Evolutionary conservation across 2,797 vertebrate species (phyloP).

Genomic region (Coregonus sp.): DNA sequence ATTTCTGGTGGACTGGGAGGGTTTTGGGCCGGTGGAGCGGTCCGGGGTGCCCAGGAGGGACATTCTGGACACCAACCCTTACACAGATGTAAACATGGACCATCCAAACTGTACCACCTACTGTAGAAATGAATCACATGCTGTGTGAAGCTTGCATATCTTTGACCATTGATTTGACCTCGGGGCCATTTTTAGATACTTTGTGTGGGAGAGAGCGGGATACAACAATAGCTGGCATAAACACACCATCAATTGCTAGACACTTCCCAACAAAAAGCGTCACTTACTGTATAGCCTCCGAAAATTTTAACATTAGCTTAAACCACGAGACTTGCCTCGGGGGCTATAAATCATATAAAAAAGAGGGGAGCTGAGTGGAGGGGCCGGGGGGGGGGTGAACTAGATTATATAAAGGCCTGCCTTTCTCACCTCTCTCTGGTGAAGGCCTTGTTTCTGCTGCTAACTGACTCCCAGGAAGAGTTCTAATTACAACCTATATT

Average conservation of each 20-base stretch:
- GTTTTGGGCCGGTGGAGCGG: no score
- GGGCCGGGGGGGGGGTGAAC: constrained; percentile 14
- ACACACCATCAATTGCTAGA: constrained; percentile 43
- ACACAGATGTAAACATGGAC: neutral
- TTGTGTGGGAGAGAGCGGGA: constrained; percentile 54
- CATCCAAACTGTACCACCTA: constrained; percentile 48
- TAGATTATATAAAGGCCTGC: constrained; percentile 35
- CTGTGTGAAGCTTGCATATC: constrained; percentile 48
- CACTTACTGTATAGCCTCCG: constrained; percentile 38
- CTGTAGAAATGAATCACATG: constrained; percentile 43
- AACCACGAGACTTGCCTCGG: constrained; percentile 17
- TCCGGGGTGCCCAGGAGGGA: no score
- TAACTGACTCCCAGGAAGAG: constrained; percentile 44
- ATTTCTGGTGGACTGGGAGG: no score
- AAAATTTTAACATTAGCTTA: constrained; percentile 41
- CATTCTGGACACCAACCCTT: no score
- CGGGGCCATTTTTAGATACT: constrained; percentile 3
- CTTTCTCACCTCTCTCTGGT: constrained; percentile 40
- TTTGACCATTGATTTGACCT: constrained; percentile 42
- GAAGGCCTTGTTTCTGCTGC: constrained; percentile 49
- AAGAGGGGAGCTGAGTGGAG: constrained; percentile 26
- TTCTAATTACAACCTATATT: constrained; percentile 69
- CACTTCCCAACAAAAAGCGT: constrained; percentile 43
- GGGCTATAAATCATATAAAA: constrained; percentile 38
- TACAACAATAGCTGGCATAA: constrained; percentile 45